Evolutionary conservation across 2,797 vertebrate species (phyloP).

Genomic region (Periparus ater): DNA sequence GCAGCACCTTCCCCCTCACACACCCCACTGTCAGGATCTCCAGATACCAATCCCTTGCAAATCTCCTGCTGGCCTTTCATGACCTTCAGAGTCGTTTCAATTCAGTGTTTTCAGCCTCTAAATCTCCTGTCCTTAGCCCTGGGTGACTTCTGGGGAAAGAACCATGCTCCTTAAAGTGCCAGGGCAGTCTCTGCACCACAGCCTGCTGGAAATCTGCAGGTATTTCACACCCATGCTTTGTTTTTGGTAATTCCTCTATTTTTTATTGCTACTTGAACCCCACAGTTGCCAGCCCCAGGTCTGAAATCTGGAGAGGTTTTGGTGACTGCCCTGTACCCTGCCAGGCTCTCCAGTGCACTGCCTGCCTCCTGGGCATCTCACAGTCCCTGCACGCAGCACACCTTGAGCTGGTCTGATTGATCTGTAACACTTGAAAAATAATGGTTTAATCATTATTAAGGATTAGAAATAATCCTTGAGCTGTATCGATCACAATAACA

Average conservation of each 20-base stretch:
- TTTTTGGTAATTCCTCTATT: background rate
- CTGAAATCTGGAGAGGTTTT: background rate
- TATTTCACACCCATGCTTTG: background rate
- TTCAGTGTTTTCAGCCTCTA: conserved; percentile 39
- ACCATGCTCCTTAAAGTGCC: background rate
- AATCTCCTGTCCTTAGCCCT: conserved; percentile 40
- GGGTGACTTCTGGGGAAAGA: background rate
- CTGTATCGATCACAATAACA: conserved; percentile 56
- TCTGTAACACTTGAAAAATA: conserved; percentile 75
- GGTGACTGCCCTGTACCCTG: background rate
- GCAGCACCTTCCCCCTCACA: background rate
- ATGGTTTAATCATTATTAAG: conserved; percentile 75
- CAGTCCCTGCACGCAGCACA: conserved; percentile 47
- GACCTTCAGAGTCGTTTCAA: conserved; percentile 29
- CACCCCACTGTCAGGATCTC: background rate
- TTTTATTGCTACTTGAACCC: background rate
- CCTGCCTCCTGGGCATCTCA: background rate
- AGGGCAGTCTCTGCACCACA: background rate
- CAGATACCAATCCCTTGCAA: conserved; percentile 31
- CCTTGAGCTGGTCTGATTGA: conserved; percentile 74
- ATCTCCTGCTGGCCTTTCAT: conserved; percentile 52
- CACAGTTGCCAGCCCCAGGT: background rate
- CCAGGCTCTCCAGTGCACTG: background rate
- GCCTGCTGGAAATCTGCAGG: background rate
- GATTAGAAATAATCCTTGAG: conserved; percentile 78